A percentile compares a stretch with the other conserved stretches of the same genome.
Evolutionary conservation across 2,797 vertebrate species (phyloP).

Genomic region (Gobio occitaniae): DNA sequence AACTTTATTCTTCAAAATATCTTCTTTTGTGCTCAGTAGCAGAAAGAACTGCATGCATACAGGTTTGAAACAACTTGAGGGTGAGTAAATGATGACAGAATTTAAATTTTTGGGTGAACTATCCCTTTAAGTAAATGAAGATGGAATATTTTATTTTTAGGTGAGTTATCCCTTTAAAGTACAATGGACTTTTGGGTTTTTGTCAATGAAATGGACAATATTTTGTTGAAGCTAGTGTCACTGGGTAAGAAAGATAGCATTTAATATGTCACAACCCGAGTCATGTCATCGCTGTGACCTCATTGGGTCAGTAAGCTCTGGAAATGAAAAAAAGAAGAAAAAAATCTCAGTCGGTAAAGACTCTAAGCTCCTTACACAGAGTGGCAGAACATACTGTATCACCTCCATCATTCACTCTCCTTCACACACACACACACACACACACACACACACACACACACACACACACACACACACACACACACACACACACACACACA

Average conservation of each 20-base stretch:
- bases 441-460: constrained; percentile 6
- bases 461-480: neutral
- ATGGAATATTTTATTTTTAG: neutral
- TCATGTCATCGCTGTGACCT: constrained; percentile 35
- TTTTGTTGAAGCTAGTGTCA: constrained; percentile 3
- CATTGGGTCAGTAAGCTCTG: constrained; percentile 37
- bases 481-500: neutral
- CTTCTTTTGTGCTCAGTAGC: too few species aligned
- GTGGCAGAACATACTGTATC: constrained; percentile 11
- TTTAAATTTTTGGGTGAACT: neutral
- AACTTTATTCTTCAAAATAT: too few species aligned
- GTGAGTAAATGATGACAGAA: too few species aligned
- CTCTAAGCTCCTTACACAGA: constrained; percentile 35
- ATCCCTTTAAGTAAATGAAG: neutral
- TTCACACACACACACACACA: constrained; percentile 8
- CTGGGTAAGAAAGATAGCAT: neutral
- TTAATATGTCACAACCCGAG: constrained; percentile 15
- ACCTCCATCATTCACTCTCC: constrained; percentile 36
- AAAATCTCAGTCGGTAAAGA: constrained; percentile 12
- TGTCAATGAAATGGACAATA: neutral
- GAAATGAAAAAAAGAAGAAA: constrained; percentile 24
- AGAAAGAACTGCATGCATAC: too few species aligned
- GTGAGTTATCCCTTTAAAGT: neutral
- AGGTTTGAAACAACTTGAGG: too few species aligned
- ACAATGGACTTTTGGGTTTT: neutral